Percentiles rank a stretch among this genome's conserved stretches.
phyloP scores from a whole-genome alignment of 2,113 vertebrate genomes.

The Astur gentilis region DNA sequence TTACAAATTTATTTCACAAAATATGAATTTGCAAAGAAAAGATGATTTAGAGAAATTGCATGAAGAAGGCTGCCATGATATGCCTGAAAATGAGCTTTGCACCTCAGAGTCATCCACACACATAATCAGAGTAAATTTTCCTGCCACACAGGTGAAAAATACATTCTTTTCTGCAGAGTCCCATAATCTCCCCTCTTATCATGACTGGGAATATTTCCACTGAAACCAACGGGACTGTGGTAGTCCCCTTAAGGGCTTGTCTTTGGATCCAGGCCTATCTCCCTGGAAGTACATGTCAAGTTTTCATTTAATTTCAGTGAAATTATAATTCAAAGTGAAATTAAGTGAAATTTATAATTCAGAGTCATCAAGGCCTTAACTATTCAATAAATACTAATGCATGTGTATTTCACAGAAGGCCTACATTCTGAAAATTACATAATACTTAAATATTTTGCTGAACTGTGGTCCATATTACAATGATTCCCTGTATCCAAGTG shows the following conservation, averaged over 20 bases:
- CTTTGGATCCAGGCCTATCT: background rate
- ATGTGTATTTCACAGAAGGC: background rate
- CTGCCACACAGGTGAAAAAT: background rate
- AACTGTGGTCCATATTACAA: background rate
- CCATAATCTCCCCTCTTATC: background rate
- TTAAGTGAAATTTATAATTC: background rate
- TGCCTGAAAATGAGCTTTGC: background rate
- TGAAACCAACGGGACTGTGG: background rate
- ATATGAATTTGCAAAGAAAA: background rate
- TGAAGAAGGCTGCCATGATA: background rate
- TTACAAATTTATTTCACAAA: background rate
- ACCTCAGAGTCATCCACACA: background rate
- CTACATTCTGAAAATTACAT: background rate
- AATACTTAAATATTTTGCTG: background rate
- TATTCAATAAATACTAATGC: background rate
- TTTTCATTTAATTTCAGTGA: background rate
- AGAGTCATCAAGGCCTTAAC: background rate
- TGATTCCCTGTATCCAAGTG: background rate
- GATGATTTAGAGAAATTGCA: background rate
- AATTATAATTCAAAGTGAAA: background rate
- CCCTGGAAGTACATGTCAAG: background rate
- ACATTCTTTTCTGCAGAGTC: background rate
- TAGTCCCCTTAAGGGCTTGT: background rate
- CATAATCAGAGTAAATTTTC: background rate
- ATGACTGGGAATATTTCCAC: background rate